A percentile compares a stretch with the other conserved stretches of the same genome.
These are phyloP conservation scores for Meiosimyza platycephala DNA, from an alignment of 2,888 invertebrate species.

Conservation along the genomic window DNA sequence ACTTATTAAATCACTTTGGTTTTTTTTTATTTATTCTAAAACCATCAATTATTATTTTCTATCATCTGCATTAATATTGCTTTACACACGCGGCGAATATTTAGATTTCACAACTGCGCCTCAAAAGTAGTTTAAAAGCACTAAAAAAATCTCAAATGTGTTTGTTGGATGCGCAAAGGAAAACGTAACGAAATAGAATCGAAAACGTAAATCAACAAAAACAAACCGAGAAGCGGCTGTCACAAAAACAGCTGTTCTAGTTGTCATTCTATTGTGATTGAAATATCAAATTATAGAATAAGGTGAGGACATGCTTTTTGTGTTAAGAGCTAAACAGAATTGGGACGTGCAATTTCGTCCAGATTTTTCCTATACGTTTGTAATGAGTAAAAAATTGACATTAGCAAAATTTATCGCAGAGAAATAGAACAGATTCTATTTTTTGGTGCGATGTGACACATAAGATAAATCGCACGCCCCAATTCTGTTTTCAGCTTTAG, in stretches of 20 bases:
- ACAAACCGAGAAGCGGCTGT: background rate
- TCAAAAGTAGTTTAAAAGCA: conserved; percentile 7
- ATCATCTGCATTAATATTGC: background rate
- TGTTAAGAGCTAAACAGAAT: too few species aligned
- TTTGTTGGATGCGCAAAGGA: too few species aligned
- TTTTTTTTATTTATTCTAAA: background rate
- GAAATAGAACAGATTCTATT: too few species aligned
- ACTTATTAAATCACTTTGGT: background rate
- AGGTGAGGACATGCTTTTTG: too few species aligned
- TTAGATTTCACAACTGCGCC: background rate
- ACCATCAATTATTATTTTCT: background rate
- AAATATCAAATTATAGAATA: too few species aligned
- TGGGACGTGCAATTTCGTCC: too few species aligned
- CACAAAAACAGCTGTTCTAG: background rate
- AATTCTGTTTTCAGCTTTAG: too few species aligned
- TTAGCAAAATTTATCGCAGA: too few species aligned
- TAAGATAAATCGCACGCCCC: too few species aligned
- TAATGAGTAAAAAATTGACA: too few species aligned
- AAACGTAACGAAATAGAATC: background rate
- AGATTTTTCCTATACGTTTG: too few species aligned
- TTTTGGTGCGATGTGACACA: too few species aligned
- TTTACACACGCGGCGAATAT: background rate
- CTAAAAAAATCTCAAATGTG: background rate
- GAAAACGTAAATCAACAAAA: background rate
- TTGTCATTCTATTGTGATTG: background rate